These are phyloP conservation scores for Glossophaga mutica DNA, from an alignment of 2,797 vertebrate species.

Conservation along the genomic window DNA sequence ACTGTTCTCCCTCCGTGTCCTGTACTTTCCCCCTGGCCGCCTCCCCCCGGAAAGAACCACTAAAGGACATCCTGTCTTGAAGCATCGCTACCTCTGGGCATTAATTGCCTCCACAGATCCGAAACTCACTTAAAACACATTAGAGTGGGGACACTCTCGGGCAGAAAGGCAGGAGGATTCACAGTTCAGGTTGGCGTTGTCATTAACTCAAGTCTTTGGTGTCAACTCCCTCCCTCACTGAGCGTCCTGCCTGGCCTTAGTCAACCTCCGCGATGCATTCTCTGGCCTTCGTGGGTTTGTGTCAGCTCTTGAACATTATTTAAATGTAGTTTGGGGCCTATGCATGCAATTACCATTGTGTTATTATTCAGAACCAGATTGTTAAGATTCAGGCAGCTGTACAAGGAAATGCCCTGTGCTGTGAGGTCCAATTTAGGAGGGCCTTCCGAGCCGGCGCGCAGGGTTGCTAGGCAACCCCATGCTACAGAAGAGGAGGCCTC, in stretches of 20 bases:
- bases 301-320: slow-evolving; percentile 75
- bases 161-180: slow-evolving; percentile 58
- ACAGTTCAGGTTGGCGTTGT: slow-evolving; percentile 63
- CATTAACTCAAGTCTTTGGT: slow-evolving; percentile 72
- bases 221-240: slow-evolving; percentile 52
- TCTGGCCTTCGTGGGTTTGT: slow-evolving; percentile 62
- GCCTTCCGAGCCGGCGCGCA: slow-evolving; percentile 45
- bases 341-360: slow-evolving; percentile 75
- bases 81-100: slow-evolving; percentile 34
- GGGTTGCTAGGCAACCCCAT: slow-evolving; percentile 78
- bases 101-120: slow-evolving; percentile 63
- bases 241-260: slow-evolving; percentile 48
- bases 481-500: slow-evolving; percentile 73
- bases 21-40: neutral
- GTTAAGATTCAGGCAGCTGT: slow-evolving; percentile 78
- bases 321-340: slow-evolving; percentile 78
- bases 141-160: slow-evolving; percentile 47
- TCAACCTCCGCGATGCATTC: slow-evolving; percentile 62
- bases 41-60: neutral
- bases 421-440: slow-evolving; percentile 78
- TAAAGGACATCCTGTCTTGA: slow-evolving; percentile 54
- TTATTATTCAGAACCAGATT: slow-evolving; percentile 65
- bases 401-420: slow-evolving; percentile 77
- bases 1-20: neutral
- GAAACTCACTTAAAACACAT: slow-evolving; percentile 62